A percentile compares a stretch with the other conserved stretches of the same genome.
phyloP scores from a whole-genome alignment of 2,888 invertebrate genomes.

The Psococerastis gibbosa region DNA sequence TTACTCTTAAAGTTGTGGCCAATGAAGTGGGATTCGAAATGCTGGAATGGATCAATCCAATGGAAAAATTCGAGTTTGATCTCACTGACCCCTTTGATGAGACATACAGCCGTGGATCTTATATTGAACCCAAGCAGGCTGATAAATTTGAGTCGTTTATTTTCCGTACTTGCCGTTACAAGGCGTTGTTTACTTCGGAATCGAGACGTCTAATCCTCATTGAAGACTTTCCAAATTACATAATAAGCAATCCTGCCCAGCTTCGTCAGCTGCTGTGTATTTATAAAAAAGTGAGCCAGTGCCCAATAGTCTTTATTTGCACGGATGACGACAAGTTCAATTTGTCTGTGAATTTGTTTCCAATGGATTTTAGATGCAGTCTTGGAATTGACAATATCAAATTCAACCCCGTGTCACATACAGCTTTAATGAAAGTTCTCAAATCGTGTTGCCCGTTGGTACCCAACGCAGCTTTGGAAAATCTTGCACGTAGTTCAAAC shows the following conservation, averaged over 20 bases:
- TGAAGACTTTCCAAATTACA: constrained; percentile 4
- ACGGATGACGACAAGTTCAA: constrained; percentile 2
- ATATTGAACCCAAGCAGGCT: neutral
- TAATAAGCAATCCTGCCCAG: neutral
- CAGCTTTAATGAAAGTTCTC: neutral
- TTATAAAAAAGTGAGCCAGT: neutral
- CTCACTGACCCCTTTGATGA: neutral
- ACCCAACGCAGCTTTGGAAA: neutral
- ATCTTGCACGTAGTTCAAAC: neutral
- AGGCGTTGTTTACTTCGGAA: neutral
- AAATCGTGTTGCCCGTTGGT: neutral
- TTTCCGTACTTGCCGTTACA: neutral
- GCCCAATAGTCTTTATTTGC: constrained; percentile 5
- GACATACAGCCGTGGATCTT: neutral
- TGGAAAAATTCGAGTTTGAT: neutral
- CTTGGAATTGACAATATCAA: neutral
- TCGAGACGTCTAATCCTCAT: neutral
- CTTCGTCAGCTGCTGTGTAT: neutral
- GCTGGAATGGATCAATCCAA: constrained; percentile 3
- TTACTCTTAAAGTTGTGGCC: constrained; percentile 4
- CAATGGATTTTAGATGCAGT: neutral
- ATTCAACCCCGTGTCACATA: constrained; percentile 5
- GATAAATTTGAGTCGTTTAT: constrained; percentile 2
- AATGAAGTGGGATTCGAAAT: neutral
- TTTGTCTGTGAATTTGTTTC: neutral